A percentile compares a stretch with the other conserved stretches of the same genome.
Conservation (phyloP, 2,888 invertebrate genomes). For the Miltochrista miniata region DNA sequence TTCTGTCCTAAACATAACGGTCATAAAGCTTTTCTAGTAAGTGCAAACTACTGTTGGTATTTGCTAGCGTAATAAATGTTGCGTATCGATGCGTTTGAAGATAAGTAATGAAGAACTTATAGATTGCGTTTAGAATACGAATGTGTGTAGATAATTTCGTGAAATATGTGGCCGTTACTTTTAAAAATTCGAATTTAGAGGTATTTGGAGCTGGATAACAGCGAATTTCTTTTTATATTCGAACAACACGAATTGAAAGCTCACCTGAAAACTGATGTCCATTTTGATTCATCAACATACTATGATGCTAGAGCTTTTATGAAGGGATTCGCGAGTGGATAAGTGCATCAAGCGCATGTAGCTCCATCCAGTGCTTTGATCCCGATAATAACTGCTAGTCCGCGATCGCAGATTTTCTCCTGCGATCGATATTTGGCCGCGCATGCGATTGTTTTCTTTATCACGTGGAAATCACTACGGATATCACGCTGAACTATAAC, state of each 20-base stretch:
- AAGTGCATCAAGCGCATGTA: too few species aligned
- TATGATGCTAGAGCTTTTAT: too few species aligned
- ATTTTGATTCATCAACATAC: neutral
- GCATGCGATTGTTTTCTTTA: too few species aligned
- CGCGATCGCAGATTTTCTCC: too few species aligned
- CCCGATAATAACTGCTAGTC: too few species aligned
- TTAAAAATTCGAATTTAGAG: slow-evolving; percentile 23
- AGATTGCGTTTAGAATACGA: slow-evolving; percentile 67
- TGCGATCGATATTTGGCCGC: too few species aligned
- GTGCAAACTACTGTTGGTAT: slow-evolving; percentile 37
- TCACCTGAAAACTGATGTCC: neutral
- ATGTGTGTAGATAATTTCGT: slow-evolving; percentile 52
- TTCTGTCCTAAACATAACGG: neutral
- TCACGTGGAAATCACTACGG: too few species aligned
- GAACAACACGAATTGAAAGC: too few species aligned
- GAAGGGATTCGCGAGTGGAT: too few species aligned
- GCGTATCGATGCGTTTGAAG: slow-evolving; percentile 82
- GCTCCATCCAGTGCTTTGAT: too few species aligned
- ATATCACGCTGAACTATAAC: too few species aligned
- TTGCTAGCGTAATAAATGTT: slow-evolving; percentile 76
- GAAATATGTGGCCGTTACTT: slow-evolving; percentile 28
- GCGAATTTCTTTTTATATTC: too few species aligned
- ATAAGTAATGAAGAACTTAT: slow-evolving; percentile 81
- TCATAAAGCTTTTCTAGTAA: neutral
- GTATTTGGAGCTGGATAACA: neutral